Base-by-base conservation (phyloP, 1,140 invertebrate genomes). In the Chironomus striatipennis region DNA sequence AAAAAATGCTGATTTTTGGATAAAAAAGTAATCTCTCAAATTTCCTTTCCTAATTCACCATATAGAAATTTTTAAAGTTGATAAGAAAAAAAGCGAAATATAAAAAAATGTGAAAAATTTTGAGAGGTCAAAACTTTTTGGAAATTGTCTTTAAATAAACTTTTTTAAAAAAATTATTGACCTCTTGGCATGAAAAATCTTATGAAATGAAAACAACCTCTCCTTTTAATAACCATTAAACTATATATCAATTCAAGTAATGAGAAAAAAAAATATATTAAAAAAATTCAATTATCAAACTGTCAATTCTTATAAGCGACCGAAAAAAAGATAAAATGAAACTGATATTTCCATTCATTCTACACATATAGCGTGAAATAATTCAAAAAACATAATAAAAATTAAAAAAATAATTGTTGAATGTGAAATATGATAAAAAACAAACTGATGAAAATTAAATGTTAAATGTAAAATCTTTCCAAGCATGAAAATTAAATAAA, bases 311-410 rank as follows among this genome's bases (percentile, higher is more conserved):
- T n/a, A 15, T 57, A 57, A 57, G 47, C 47, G 47, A 7, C 47
- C 47, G n/a, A 57, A 15, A 57, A n/a, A 57, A 57, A 5, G 15
- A 12, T 57, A 15, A 57, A 57, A 57, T 57, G 12, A 57, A 57
- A 15, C 8, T 57, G 47, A 57, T 57, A n/a, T 57, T 57, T 57
- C 47, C 5, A 57, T 57, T 57, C 47, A 57, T 57, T 57, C 12
- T 57, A n/a, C 47, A 57, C 47, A 57, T 57, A 57, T 34, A 34
- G 47, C 47, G 47, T 57, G 47, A 57, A 57, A 57, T 34, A 34
- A 34, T 34, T 34, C 24, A 34, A 34, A 34, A 34, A 34, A 34
- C 24, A 34, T 34, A 34, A 34, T 34, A 34, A 34, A 34, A 34
- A 34, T 34, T 34, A 12, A 57, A 57, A 47, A 43, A 9, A 47